phyloP scores from a whole-genome alignment of 2,888 invertebrate genomes.

The Ectobius pallidus region DNA sequence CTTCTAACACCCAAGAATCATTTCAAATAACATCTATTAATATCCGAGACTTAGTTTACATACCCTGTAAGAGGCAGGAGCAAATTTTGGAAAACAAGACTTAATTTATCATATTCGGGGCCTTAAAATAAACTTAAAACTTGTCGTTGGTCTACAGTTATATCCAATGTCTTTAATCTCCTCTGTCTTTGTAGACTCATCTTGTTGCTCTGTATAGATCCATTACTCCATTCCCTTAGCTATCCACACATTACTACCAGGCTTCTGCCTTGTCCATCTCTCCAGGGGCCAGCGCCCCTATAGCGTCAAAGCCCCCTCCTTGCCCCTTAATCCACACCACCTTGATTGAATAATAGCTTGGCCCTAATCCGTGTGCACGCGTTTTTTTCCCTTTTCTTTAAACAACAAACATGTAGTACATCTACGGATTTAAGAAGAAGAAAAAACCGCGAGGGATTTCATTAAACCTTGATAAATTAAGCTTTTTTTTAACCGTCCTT shows the following conservation, averaged over 20 bases:
- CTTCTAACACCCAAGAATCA: too few relatives aligned
- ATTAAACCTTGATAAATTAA: conserved; percentile 4
- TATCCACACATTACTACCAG: conserved; percentile 10
- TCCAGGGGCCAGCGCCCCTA: background rate
- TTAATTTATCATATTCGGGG: too few relatives aligned
- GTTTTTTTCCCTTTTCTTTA: background rate
- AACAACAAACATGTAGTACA: conserved; percentile 1
- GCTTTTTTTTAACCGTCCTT: background rate
- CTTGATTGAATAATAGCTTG: conserved; percentile 16
- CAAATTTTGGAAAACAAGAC: too few relatives aligned
- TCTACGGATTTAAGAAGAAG: too few relatives aligned
- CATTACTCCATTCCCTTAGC: conserved; percentile 3
- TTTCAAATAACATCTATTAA: too few relatives aligned
- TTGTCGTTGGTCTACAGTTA: too few relatives aligned
- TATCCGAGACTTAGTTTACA: too few relatives aligned
- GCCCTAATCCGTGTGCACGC: background rate
- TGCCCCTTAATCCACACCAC: background rate
- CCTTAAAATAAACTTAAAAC: too few relatives aligned
- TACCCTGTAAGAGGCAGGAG: too few relatives aligned
- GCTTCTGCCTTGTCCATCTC: background rate
- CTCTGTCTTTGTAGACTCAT: background rate
- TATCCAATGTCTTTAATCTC: background rate
- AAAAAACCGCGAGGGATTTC: background rate
- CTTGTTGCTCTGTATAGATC: background rate
- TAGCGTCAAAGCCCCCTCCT: background rate